A percentile compares a stretch with the other conserved stretches of the same genome.
phyloP scores from a whole-genome alignment of 2,797 vertebrate species.

The Pipistrellus pipistrellus region DNA sequence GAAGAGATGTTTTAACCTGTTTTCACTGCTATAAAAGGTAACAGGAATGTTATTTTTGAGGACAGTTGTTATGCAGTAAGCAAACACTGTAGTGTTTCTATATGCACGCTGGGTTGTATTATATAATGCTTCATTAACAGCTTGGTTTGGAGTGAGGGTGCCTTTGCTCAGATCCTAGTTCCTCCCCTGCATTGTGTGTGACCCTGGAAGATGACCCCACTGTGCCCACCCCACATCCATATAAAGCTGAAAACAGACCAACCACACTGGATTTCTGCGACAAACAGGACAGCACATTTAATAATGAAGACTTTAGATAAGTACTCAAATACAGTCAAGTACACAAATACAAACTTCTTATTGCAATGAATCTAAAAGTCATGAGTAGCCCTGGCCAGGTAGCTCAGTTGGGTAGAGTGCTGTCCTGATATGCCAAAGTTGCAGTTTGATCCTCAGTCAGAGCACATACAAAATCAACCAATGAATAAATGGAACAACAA shows the following conservation, averaged over 20 bases:
- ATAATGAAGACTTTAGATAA: conserved; percentile 44
- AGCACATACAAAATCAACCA: background rate
- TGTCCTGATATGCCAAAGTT: background rate
- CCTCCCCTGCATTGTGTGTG: background rate
- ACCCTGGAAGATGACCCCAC: background rate
- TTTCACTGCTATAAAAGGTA: background rate
- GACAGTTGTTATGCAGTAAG: background rate
- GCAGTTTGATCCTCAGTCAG: background rate
- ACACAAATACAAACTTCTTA: conserved; percentile 15
- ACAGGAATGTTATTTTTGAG: background rate
- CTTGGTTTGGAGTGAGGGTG: background rate
- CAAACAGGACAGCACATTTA: background rate
- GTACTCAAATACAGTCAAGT: background rate
- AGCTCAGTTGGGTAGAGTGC: background rate
- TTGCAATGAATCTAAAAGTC: conserved; percentile 18
- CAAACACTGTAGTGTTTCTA: background rate
- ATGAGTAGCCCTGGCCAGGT: background rate
- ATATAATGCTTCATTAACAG: background rate
- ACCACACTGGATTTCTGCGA: background rate
- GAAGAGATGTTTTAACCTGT: background rate
- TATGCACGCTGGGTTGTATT: background rate
- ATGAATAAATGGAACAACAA: too few relatives aligned
- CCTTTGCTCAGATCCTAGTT: background rate
- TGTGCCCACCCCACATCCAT: background rate
- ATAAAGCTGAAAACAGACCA: background rate